Evolutionary conservation across 2,797 vertebrate genomes (phyloP), one percentile per base, ranked within the genome.

Genomic region (Tauraco hartlaubi): DNA sequence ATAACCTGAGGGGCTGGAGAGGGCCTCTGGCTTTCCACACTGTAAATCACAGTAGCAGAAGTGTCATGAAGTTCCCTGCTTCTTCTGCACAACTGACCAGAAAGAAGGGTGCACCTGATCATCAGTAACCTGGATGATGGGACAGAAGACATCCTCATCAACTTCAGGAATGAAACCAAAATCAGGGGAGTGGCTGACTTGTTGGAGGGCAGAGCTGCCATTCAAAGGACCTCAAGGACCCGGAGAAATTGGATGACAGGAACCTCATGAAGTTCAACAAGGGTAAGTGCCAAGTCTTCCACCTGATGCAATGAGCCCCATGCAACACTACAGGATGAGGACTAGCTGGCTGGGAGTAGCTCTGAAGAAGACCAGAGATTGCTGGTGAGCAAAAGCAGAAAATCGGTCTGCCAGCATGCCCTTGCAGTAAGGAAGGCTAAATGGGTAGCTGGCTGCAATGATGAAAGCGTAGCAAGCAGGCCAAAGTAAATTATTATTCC

Each of bases 401-500:
- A 74, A 88, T 52, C 28, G 69, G 25, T 66, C 67, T 72, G 48
- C 46, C 59, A 67, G 74, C 20, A 46, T 37, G 77, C 33, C 83
- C 88, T 87, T 92, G 90, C 23, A 71, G 59, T 69, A 92, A 90
- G 83, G 58, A 95, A 92, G 77, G 62, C 76, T 90, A 81, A 94
- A 92, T 29, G 46, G 0, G 0, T 86, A 72, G 58, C 67, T 78
- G 46, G 73, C 88, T 96, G 92, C 73, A 81, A 37, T 73, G 41
- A 92, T 49, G 52, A 78, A 29, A 79, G 33, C 31, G 33, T 73
- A 92, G 59, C 59, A 56, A 92, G 67, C 74, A 85, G 55, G 80
- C 77, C 88, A 88, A 94, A 88, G 48, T 48, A 94, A 89, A 96
- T 95, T 81, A 94, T 59, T 93, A 79, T 94, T 87, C 33, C 67